These are phyloP conservation scores for Protodeltote pygarga DNA, from an alignment of 2,888 invertebrate genomes.

Conservation along the genomic window DNA sequence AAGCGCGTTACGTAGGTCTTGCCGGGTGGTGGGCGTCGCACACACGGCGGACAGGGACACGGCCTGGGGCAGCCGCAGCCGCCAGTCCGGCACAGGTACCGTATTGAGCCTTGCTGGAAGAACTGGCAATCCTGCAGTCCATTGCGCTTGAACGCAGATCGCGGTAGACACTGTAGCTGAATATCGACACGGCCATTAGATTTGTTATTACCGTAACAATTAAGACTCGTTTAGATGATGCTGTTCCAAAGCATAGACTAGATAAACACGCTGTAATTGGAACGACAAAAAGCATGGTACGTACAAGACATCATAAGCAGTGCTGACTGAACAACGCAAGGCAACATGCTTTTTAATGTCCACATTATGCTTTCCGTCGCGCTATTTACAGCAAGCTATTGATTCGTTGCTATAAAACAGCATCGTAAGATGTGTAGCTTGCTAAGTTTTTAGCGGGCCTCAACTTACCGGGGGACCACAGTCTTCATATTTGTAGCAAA, in stretches of 20 bases:
- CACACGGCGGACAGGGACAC: conserved; percentile 82
- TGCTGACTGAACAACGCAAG: no score
- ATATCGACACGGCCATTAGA: conserved; percentile 39
- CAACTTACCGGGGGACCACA: conserved; percentile 80
- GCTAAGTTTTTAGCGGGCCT: not conserved
- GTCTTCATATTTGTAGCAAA: conserved; percentile 85
- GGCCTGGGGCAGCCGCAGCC: conserved; percentile 69
- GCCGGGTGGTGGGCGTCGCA: conserved; percentile 79
- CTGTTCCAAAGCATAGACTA: no score
- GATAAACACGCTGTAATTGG: no score
- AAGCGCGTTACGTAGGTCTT: conserved; percentile 83
- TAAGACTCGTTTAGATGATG: no score
- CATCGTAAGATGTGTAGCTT: no score
- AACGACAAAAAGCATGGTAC: no score
- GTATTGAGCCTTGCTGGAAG: conserved; percentile 83
- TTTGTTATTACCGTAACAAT: conserved; percentile 8
- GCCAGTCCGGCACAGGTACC: conserved; percentile 79
- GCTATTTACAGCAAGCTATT: no score
- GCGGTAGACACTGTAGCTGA: conserved; percentile 82
- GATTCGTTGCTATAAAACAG: no score
- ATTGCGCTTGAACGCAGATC: conserved; percentile 85
- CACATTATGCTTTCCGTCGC: no score
- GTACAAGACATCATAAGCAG: no score
- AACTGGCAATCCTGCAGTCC: conserved; percentile 83
- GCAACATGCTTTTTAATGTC: no score